Conservation (phyloP, 1,140 invertebrate genomes). For the Conus ventricosus region DNA sequence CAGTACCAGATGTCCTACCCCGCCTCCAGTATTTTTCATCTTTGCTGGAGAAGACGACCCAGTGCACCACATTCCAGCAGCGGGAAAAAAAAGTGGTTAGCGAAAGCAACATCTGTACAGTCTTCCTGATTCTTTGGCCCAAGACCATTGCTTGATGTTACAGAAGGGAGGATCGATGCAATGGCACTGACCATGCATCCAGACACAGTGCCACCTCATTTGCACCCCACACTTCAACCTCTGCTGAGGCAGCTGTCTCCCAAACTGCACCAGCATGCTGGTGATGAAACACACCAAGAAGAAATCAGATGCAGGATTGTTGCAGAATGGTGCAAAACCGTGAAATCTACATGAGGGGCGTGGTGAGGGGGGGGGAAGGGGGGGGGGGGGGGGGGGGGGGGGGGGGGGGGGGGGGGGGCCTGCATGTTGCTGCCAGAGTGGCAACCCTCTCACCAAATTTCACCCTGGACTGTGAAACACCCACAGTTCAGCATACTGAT, state of each 20-base stretch:
- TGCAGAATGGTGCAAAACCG: not conserved
- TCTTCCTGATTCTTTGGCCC: no score
- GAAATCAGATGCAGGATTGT: conserved; percentile 12
- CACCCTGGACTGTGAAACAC: not conserved
- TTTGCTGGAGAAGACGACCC: not conserved
- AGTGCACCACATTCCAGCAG: not conserved
- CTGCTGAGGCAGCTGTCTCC: conserved; percentile 17
- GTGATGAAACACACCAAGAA: not conserved
- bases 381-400: no score
- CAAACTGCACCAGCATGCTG: not conserved
- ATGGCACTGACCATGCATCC: not conserved
- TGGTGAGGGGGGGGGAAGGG: no score
- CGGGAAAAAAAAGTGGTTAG: not conserved
- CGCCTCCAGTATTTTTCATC: no score
- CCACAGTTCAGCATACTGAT: not conserved
- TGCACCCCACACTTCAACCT: not conserved
- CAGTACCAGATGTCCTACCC: not conserved
- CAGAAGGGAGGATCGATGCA: not conserved
- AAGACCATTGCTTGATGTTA: not conserved
- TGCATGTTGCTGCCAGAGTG: not conserved
- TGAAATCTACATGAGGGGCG: not conserved
- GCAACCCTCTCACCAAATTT: not conserved
- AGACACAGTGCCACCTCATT: not conserved
- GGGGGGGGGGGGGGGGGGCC: no score
- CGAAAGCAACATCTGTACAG: no score